phyloP scores from a whole-genome alignment of 2,113 vertebrate genomes.

The Oxyruncus cristatus region DNA sequence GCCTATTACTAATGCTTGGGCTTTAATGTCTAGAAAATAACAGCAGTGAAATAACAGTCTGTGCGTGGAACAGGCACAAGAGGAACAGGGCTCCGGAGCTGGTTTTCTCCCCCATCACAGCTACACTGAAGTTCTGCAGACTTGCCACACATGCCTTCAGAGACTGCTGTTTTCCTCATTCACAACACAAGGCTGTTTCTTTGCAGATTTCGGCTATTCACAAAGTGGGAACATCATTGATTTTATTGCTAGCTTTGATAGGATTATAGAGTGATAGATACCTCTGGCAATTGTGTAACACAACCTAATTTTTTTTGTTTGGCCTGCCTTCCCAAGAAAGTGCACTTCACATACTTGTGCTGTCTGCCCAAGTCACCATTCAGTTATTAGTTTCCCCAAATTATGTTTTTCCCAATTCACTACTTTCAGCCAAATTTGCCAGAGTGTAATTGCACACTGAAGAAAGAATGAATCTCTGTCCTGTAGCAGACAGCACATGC shows the following conservation, averaged over 20 bases:
- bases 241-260: background rate
- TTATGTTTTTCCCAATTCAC: background rate
- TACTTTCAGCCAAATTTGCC: background rate
- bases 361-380: background rate
- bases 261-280: background rate
- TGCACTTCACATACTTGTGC: background rate
- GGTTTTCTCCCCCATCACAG: background rate
- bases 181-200: background rate
- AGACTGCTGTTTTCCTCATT: background rate
- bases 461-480: background rate
- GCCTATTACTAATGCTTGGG: accelerated
- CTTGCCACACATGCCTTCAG: background rate
- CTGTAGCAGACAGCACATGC: background rate
- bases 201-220: background rate
- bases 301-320: background rate
- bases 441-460: background rate
- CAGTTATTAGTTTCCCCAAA: background rate
- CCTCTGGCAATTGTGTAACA: background rate
- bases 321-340: background rate
- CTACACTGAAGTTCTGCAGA: background rate
- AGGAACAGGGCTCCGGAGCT: background rate
- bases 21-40: background rate
- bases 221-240: background rate
- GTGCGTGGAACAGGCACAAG: background rate
- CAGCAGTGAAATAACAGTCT: background rate